A percentile compares a stretch with the other conserved stretches of the same genome.
Evolutionary conservation across 2,888 invertebrate genomes (phyloP).

Genomic region (Suillia variegata): DNA sequence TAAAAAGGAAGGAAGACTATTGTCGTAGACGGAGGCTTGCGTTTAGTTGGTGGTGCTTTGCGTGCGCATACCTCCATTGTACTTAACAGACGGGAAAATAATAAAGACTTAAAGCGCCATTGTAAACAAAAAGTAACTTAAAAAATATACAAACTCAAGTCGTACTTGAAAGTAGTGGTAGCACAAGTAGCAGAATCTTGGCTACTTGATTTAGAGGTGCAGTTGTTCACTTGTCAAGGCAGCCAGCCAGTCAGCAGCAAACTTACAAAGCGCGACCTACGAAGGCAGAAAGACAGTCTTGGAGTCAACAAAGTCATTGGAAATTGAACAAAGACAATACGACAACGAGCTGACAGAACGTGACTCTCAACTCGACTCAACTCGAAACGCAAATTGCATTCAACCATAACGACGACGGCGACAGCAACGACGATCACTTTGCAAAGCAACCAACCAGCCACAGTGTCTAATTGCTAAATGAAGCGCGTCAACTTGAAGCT

Average conservation of each 20-base stretch:
- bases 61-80: background rate
- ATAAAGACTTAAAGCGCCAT: conserved; percentile 1
- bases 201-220: background rate
- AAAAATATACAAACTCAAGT: conserved; percentile 25
- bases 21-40: background rate
- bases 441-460: too few relatives aligned
- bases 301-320: background rate
- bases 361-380: background rate
- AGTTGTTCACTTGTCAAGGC: background rate
- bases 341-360: background rate
- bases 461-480: conserved; percentile 2
- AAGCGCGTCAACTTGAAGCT: background rate
- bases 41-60: background rate
- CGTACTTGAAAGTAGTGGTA: background rate
- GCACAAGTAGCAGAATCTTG: background rate
- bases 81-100: background rate
- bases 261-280: too few relatives aligned
- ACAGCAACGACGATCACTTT: background rate
- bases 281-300: background rate
- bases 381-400: background rate
- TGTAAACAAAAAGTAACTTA: conserved; percentile 27
- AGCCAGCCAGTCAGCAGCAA: too few relatives aligned
- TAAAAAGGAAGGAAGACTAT: background rate
- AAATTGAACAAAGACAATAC: background rate
- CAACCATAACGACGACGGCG: background rate